Base-by-base conservation (phyloP, 2,797 vertebrate genomes). In the Artibeus jamaicensis region DNA sequence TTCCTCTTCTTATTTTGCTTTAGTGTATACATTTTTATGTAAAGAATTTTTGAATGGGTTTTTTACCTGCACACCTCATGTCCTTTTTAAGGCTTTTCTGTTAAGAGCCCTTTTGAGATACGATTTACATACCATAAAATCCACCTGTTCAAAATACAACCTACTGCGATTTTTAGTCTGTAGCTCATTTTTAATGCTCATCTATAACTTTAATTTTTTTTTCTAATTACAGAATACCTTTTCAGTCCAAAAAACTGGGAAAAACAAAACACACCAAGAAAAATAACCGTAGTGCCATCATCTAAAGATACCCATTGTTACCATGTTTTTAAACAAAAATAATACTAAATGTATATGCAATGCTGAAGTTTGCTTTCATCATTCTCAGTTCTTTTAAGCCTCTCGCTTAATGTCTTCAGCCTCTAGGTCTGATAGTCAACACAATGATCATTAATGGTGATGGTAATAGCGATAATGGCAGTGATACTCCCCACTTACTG, bases 161-260 rank as follows among this genome's bases (percentile, higher is more conserved):
- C 21, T 18, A 91, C 32, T 15, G 3, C 89, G 53, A 11, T 78
- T 83, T 87, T 90, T 71, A 81, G 57, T 53, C 32, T 44, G 44
- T 50, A 89, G 32, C 48, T 92, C 50, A 81, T 83, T 86, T 93
- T 93, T 88, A 81, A 90, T 77, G 44, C 16, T 94, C 65, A 84
- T 86, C 81, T 78, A 48, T 86, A 86, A 87, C 71, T 87, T 91
- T 86, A 42, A 55, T n/a, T 50, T 84, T n/a, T n/a, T 89, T 89
- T 88, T 42, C 74, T 89, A 73, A 91, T 96, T 91, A 57, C 9
- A 10, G 67, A 55, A 84, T 74, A 34, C 65, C 24, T 87, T 42
- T 85, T 94, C 42, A 34, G 9, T 73, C 86, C 39, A 65, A 83
- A 50, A 89, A 85, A 37, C 39, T 84, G 59, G n/a, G 24, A 37